A percentile compares a stretch with the other conserved stretches of the same genome.
Conservation (phyloP, 2,797 vertebrate genomes). For the Cuculus canorus region DNA sequence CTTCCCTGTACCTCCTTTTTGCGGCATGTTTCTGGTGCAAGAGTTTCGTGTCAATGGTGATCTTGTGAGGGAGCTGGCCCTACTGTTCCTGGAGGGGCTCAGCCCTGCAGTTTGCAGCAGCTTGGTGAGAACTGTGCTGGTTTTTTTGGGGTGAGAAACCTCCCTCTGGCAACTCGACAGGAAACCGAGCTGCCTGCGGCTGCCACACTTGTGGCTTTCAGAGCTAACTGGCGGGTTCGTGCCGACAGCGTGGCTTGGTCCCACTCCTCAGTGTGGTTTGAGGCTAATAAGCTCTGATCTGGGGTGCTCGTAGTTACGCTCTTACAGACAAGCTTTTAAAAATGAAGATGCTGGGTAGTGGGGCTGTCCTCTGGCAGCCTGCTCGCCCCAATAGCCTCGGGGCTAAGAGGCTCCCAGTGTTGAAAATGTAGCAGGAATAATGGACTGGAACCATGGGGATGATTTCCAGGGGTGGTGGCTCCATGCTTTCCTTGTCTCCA, state of each 20-base stretch:
- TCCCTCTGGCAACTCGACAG: not conserved
- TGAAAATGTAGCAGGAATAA: not conserved
- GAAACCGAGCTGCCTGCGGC: not conserved
- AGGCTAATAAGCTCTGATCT: not conserved
- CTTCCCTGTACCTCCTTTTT: not conserved
- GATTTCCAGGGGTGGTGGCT: not conserved
- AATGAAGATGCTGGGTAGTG: not conserved
- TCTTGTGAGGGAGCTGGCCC: not conserved
- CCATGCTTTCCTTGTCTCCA: not conserved
- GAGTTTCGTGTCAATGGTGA: not conserved
- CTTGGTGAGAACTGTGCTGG: not conserved
- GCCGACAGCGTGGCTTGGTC: accelerated
- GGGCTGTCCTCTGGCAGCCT: not conserved
- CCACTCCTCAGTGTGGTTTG: not conserved
- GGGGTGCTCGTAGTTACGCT: not conserved
- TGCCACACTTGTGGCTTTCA: not conserved
- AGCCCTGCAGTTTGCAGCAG: accelerated
- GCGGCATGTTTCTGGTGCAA: accelerated
- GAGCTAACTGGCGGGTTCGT: not conserved
- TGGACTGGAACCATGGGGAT: not conserved
- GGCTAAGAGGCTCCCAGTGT: not conserved
- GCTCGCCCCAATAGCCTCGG: not conserved
- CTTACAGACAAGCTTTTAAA: not conserved
- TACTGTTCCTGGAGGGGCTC: not conserved
- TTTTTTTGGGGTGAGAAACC: not conserved